Evolutionary conservation across 2,888 invertebrate species (phyloP), one percentile per base, ranked within the genome.

Genomic region (Petrolisthes manimaculis): DNA sequence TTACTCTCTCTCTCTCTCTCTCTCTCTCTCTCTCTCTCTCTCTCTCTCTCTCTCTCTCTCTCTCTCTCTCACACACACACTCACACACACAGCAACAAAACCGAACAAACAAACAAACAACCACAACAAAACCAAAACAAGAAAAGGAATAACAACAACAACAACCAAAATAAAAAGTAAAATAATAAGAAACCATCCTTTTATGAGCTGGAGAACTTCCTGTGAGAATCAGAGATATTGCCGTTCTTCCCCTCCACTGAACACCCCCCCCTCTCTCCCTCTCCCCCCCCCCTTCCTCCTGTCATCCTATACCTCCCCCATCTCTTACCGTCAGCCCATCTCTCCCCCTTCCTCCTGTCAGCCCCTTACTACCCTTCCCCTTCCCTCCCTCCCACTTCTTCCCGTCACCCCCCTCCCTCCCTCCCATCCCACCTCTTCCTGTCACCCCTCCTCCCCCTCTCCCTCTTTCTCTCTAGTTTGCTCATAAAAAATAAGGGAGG

Each of bases 31-130:
- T 79, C 79, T 53, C 79, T 79, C 54, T 54, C 79, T 79, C 79
- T 14, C 79, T 79, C 79, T 53, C 79, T 79, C 79, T 53, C 79
- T 79, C 54, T 54, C 79, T 79, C 79, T 79, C 54, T 79, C 79
- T 79, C 53, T 79, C 79, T 14, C 53, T 79, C 54, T 54, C 24
- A 8, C 24, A 74, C 74, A 21, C 74, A 74, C 74, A 21, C 21
- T 5, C 21, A n/a, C 21, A 74, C 21, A 74, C 21, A n/a, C 21
- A 21, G 12, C 5, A 5, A n/a, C 9, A 78, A 5, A 37, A 24
- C 5, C 51, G 37, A 24, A 78, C 78, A 24, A 24, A 78, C 78
- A 78, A 24, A 24, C 51, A 51, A 24, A 78, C 37, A 78, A 9
- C 8, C 24, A 14, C 24, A 78, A n/a, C 9, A 12, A 24, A 61